These are phyloP conservation scores for Troglohyphantes excavatus DNA, from an alignment of 2,888 invertebrate genomes.

Conservation along the genomic window DNA sequence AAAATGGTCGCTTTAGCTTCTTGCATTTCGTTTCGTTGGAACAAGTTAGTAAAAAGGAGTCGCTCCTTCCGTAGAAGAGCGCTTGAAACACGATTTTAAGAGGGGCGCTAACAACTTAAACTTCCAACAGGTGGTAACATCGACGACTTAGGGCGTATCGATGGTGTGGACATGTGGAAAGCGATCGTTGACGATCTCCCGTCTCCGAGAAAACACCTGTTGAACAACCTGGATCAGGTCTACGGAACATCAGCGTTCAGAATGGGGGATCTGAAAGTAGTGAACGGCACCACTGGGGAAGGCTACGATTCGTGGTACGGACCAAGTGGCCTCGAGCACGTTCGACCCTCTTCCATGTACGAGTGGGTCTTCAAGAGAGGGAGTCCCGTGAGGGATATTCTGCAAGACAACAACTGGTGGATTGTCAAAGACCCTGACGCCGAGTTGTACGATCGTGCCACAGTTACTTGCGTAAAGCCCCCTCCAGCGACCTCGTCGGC, in stretches of 20 bases:
- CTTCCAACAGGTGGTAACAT: too few relatives aligned
- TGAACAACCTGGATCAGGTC: conserved; percentile 90
- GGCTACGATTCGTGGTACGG: too few relatives aligned
- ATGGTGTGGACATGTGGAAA: conserved; percentile 89
- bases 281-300: too few relatives aligned
- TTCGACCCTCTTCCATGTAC: neutral
- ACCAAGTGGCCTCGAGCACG: too few relatives aligned
- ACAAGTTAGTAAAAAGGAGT: too few relatives aligned
- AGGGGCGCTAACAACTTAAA: too few relatives aligned
- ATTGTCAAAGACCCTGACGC: neutral
- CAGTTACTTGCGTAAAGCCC: neutral
- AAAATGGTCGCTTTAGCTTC: too few relatives aligned
- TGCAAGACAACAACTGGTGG: neutral
- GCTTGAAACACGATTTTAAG: too few relatives aligned
- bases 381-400: neutral
- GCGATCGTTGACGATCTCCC: conserved; percentile 85
- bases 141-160: conserved; percentile 68
- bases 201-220: conserved; percentile 85
- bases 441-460: neutral
- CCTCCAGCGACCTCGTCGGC: conserved; percentile 28
- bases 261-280: conserved; percentile 89
- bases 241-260: conserved; percentile 88
- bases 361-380: conserved; percentile 16
- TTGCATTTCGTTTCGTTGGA: too few relatives aligned
- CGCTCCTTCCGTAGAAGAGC: too few relatives aligned